Conservation (phyloP, 2,113 vertebrate species). For the Channa argus region DNA sequence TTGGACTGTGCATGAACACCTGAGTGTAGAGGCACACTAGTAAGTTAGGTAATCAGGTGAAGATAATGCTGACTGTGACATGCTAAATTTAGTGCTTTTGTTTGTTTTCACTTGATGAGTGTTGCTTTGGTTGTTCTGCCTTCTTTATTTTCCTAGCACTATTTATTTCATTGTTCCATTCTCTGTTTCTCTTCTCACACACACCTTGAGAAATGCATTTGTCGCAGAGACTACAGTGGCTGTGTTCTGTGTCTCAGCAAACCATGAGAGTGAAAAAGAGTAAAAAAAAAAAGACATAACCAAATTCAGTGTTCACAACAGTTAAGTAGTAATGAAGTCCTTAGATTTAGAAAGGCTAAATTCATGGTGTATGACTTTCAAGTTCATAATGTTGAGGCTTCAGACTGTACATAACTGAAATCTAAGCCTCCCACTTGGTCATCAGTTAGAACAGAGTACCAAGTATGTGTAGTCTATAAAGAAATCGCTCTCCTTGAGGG, state of each 20-base stretch:
- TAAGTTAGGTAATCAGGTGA: constrained; percentile 19
- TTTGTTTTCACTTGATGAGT: not conserved
- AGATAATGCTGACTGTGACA: not conserved
- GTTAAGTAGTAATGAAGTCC: too few relatives aligned
- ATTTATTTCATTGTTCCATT: not conserved
- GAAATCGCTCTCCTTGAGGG: constrained; percentile 2
- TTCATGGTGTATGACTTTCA: too few relatives aligned
- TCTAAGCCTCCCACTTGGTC: constrained; percentile 8
- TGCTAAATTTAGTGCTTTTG: constrained; percentile 14
- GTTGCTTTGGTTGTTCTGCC: not conserved
- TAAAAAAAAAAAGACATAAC: too few relatives aligned
- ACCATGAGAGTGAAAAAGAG: too few relatives aligned
- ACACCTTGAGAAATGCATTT: not conserved
- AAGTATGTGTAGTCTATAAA: not conserved
- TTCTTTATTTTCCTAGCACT: too few relatives aligned
- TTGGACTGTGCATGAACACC: not conserved
- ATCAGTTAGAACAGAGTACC: constrained; percentile 1
- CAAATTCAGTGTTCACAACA: too few relatives aligned
- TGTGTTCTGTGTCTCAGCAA: too few relatives aligned
- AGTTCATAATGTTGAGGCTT: not conserved
- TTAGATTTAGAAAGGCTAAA: too few relatives aligned
- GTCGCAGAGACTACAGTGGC: not conserved
- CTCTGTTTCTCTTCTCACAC: not conserved
- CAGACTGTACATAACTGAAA: not conserved
- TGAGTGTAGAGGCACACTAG: constrained; percentile 7